These are phyloP conservation scores for Miniopterus natalensis DNA, from an alignment of 2,113 vertebrate species.

Conservation along the genomic window DNA sequence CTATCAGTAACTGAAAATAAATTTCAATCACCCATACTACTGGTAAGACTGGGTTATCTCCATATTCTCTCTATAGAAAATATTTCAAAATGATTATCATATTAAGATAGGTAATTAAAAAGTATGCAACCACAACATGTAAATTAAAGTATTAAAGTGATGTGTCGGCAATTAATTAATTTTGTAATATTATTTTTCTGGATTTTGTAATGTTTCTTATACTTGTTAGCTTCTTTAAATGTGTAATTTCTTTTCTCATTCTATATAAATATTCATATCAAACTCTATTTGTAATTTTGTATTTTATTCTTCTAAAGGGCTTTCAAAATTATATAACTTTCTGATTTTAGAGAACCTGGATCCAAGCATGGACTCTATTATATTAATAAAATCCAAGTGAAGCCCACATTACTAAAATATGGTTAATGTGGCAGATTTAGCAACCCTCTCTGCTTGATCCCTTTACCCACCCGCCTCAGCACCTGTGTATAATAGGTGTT, in stretches of 20 bases:
- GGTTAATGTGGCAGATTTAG: neutral
- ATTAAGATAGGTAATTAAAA: conserved; percentile 17
- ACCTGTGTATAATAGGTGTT: neutral
- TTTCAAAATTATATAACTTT: neutral
- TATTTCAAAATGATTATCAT: conserved; percentile 6
- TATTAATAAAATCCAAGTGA: neutral
- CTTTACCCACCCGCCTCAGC: neutral
- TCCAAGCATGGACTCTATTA: neutral
- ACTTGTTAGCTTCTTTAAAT: conserved; percentile 36
- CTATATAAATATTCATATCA: neutral
- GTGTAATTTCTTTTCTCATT: neutral
- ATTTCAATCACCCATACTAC: neutral
- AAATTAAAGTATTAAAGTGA: conserved; percentile 32
- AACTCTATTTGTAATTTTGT: neutral
- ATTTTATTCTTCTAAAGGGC: conserved; percentile 15
- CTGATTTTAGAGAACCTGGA: neutral
- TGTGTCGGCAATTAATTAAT: neutral
- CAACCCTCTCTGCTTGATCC: neutral
- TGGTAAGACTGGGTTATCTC: neutral
- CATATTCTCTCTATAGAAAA: neutral
- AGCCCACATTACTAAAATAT: neutral
- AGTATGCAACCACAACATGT: neutral
- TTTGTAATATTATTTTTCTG: neutral
- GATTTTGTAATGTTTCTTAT: neutral
- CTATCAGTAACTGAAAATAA: conserved; percentile 35